Evolutionary conservation across 2,888 invertebrate species (phyloP), one percentile per base, ranked within the genome.

Genomic region (Cenopis cana): DNA sequence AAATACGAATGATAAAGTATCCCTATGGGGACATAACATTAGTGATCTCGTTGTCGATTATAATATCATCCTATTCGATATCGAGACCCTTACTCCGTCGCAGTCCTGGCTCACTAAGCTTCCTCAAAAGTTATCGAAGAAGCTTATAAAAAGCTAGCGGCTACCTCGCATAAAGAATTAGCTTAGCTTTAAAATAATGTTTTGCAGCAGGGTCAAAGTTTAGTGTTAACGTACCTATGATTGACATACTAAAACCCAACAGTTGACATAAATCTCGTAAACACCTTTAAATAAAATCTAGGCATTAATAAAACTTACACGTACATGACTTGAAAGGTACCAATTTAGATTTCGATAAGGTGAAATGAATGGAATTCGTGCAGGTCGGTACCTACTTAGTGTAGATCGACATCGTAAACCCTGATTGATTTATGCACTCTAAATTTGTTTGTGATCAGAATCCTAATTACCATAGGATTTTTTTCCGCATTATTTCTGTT

Each of bases 371-470:
- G 55, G 24, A 52, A 57, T 69, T 64, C 57, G 55, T 10, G 20
- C n/a, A 24, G 24, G 24, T 4, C 24, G 24, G 24, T 24, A 56
- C 55, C 67, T 68, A 29, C 41, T 69, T 57, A 69, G 41, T 52
- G 20, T 24, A 50, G 17, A 38, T 38, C 52, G 52, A n/a, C 29
- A 20, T 69, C 33, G 59, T 46, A 29, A 52, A 33, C 8, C 49
- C 20, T 70, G 70, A 70, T 70, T 70, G 65, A 70, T 70, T 70
- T 66, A 69, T 52, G 52, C 50, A 64, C 50, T 64, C 36, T 56
- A 36, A 69, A 50, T n/a, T 18, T 24, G 38, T 64, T 38, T 41
- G 17, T 59, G 69, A 29, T 18, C 46, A 14, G 68, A 69, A 64
- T 69, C 2, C 24, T 38, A 55, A 68, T 54, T 33, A 61, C 46